Evolutionary conservation across 2,888 invertebrate genomes (phyloP), one percentile per base, ranked within the genome.

Genomic region (Ochropleura plecta): DNA sequence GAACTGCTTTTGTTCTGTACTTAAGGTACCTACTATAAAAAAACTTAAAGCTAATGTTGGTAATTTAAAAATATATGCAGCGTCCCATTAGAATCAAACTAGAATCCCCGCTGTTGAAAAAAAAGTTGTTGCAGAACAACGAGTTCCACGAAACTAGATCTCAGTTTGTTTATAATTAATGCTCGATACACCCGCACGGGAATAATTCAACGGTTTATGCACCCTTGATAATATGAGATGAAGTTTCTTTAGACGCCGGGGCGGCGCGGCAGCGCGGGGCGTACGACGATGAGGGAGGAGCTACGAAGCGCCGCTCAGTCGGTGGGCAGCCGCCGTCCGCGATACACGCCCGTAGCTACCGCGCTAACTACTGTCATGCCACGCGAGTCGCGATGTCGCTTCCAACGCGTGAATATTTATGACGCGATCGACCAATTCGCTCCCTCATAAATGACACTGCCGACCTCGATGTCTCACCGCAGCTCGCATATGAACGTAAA

Each of bases 211-310:
- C 92, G 94, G 95, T 93, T 94, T 94, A 94, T 95, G 94, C 94
- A 95, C 95, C 95, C 95, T 94, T 93, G 93, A 94, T 95, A 95
- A 94, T 95, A 94, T 92, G 95, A 94, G 95, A 95, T 94, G 94
- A 95, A 95, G 95, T 96, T 96, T 94, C 94, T 94, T 94, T 91
- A 93, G 94, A 93, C 94, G 94, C 88, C 93, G 93, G 93, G 95
- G 95, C 85, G 88, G 87, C 80, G 92, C 88, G 89, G 92, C 85
- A 89, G 93, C 89, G 93, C 92, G 92, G 92, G 94, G 93, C 94
- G 94, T 92, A 89, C 87, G 92, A 89, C 92, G 91, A 89, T 92
- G 91, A 90, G 95, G 96, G 96, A 96, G 96, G 96, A 96, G 96
- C 90, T 84, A 89, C 88, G 62, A 51, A 91, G 91, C 91, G 89